Percentiles rank a stretch among this genome's conserved stretches.
These are phyloP conservation scores for Anableps anableps DNA, from an alignment of 2,797 vertebrate genomes.

Conservation along the genomic window DNA sequence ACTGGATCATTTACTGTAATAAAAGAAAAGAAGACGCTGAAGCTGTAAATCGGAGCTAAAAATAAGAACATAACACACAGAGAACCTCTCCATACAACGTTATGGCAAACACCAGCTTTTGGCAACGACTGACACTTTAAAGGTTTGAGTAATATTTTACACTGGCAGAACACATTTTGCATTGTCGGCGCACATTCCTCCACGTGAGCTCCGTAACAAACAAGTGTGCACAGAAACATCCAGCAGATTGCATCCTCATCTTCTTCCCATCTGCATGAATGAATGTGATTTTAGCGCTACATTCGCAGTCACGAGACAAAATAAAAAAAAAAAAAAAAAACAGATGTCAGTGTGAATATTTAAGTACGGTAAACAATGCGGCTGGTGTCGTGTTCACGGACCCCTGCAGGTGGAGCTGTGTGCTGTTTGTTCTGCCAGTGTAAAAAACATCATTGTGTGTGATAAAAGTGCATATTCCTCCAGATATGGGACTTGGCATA, in stretches of 20 bases:
- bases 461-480: slow-evolving; percentile 65
- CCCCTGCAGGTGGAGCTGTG: slow-evolving; percentile 20
- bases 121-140: slow-evolving; percentile 65
- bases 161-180: slow-evolving; percentile 41
- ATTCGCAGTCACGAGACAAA: slow-evolving; percentile 53
- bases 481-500: slow-evolving; percentile 52
- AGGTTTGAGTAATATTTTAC: slow-evolving; percentile 49
- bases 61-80: slow-evolving; percentile 44
- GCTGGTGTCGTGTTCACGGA: slow-evolving; percentile 53
- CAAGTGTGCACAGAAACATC: slow-evolving; percentile 7
- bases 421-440: slow-evolving; percentile 46
- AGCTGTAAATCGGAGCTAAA: slow-evolving; percentile 37
- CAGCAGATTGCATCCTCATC: neutral
- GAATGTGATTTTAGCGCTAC: slow-evolving; percentile 31
- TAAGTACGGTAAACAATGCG: slow-evolving; percentile 44
- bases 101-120: slow-evolving; percentile 60
- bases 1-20: slow-evolving; percentile 20
- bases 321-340: neutral
- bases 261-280: slow-evolving; percentile 23
- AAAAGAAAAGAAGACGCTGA: slow-evolving; percentile 16
- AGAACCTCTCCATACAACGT: slow-evolving; percentile 15
- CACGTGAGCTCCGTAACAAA: slow-evolving; percentile 12
- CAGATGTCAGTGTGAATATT: slow-evolving; percentile 12
- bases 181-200: slow-evolving; percentile 34
- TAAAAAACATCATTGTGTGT: slow-evolving; percentile 50